Percentiles rank a stretch among this genome's conserved stretches.
Evolutionary conservation across 2,797 vertebrate genomes (phyloP).

Genomic region (Lates japonicus): DNA sequence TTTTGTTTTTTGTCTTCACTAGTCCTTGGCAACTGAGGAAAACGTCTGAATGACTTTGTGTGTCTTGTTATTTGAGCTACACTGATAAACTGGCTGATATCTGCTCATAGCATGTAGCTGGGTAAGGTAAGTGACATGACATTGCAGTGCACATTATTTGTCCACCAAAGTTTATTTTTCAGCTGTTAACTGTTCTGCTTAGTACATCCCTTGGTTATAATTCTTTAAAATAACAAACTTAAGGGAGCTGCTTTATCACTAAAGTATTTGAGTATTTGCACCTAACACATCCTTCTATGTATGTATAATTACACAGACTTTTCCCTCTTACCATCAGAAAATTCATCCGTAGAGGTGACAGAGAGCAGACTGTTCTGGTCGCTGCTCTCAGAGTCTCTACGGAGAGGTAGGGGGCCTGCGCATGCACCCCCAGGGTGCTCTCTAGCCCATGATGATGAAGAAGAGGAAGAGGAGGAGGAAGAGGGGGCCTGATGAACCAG

Average conservation of each 20-base stretch:
- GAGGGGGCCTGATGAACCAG: conserved; percentile 93
- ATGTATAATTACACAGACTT: not conserved
- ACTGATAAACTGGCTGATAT: not conserved
- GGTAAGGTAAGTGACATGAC: not conserved
- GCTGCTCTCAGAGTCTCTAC: conserved; percentile 93
- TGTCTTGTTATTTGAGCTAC: not conserved
- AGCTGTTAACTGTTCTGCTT: not conserved
- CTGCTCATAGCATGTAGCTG: not conserved
- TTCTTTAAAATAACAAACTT: not conserved
- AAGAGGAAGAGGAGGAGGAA: conserved; percentile 75
- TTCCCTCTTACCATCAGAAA: conserved; percentile 91
- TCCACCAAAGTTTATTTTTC: not conserved
- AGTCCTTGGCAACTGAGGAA: not conserved
- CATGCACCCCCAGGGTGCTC: conserved; percentile 87
- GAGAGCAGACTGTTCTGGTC: conserved; percentile 98
- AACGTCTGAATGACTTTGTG: not conserved
- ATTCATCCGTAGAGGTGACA: conserved; percentile 93
- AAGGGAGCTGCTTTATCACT: not conserved
- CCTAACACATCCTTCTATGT: not conserved
- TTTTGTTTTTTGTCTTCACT: conserved; percentile 6
- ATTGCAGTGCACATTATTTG: not conserved
- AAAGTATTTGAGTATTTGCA: not conserved
- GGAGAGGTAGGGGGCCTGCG: conserved; percentile 86
- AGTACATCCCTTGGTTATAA: not conserved
- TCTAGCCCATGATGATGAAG: conserved; percentile 86